A percentile compares a stretch with the other conserved stretches of the same genome.
Conservation (phyloP, 2,888 invertebrate species). For the Selenia dentaria region DNA sequence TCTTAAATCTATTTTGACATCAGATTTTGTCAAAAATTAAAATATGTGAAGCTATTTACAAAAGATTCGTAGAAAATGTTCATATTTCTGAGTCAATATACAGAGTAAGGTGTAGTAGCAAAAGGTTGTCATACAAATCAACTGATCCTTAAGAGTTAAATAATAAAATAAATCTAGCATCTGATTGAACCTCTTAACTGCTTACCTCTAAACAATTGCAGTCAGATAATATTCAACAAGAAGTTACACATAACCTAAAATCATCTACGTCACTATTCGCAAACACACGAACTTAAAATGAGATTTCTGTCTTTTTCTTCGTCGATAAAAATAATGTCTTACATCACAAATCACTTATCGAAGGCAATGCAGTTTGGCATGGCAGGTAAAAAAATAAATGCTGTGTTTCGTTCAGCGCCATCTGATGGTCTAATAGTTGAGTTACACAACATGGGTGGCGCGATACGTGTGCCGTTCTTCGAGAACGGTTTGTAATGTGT, state of each 20-base stretch:
- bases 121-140: slow-evolving; percentile 4
- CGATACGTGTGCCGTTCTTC: slow-evolving; percentile 78
- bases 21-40: slow-evolving; percentile 38
- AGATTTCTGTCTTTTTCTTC: slow-evolving; percentile 32
- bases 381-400: slow-evolving; percentile 30
- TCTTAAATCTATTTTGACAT: slow-evolving; percentile 56
- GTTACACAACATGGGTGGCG: slow-evolving; percentile 65
- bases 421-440: slow-evolving; percentile 12
- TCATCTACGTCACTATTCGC: slow-evolving; percentile 4
- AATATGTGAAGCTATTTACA: slow-evolving; percentile 28
- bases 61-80: slow-evolving; percentile 22
- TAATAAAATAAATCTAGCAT: slow-evolving; percentile 16
- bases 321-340: slow-evolving; percentile 15
- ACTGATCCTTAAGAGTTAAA: not conserved
- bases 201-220: slow-evolving; percentile 12
- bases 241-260: slow-evolving; percentile 14
- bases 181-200: slow-evolving; percentile 11
- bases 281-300: slow-evolving; percentile 24
- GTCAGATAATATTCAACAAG: slow-evolving; percentile 11
- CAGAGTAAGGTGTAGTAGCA: slow-evolving; percentile 6
- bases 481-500: slow-evolving; percentile 87
- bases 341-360: slow-evolving; percentile 17
- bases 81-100: slow-evolving; percentile 10
- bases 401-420: slow-evolving; percentile 21
- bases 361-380: slow-evolving; percentile 18